These are phyloP conservation scores for Onychostoma macrolepis DNA, from an alignment of 2,113 vertebrate species.

Conservation along the genomic window DNA sequence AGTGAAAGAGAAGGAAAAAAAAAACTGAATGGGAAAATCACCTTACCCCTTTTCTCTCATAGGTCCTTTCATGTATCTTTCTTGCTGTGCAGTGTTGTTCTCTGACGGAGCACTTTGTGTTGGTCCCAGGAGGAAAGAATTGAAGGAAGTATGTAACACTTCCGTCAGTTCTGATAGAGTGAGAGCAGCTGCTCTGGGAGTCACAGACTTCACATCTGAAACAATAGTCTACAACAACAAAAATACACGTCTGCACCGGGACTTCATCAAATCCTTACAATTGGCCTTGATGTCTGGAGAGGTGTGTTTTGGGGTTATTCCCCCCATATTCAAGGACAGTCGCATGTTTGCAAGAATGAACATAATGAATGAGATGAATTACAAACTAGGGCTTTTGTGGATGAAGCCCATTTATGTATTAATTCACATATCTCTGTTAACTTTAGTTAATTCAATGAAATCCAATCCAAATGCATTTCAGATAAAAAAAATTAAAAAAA, in stretches of 20 bases:
- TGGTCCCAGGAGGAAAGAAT: conserved; percentile 12
- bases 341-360: background rate
- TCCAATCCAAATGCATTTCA: background rate
- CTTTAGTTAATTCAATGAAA: background rate
- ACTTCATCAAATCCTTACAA: conserved; percentile 19
- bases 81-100: conserved; percentile 21
- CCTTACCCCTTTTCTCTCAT: conserved; percentile 51
- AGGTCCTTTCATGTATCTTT: conserved; percentile 37
- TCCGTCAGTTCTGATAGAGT: conserved; percentile 30
- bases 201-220: background rate
- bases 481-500: background rate
- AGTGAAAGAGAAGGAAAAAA: background rate
- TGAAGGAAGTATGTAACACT: conserved; percentile 44
- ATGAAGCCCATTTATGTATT: background rate
- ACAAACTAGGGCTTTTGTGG: background rate
- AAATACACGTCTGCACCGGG: background rate
- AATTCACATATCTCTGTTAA: background rate
- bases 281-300: conserved; percentile 10
- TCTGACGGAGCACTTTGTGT: conserved; percentile 17
- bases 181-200: background rate
- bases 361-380: background rate
- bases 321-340: background rate
- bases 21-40: conserved; percentile 16
- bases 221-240: conserved; percentile 3
- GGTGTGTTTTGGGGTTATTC: background rate